These are phyloP conservation scores for Distichodus sexfasciatus DNA, from an alignment of 2,797 vertebrate species.

Conservation along the genomic window DNA sequence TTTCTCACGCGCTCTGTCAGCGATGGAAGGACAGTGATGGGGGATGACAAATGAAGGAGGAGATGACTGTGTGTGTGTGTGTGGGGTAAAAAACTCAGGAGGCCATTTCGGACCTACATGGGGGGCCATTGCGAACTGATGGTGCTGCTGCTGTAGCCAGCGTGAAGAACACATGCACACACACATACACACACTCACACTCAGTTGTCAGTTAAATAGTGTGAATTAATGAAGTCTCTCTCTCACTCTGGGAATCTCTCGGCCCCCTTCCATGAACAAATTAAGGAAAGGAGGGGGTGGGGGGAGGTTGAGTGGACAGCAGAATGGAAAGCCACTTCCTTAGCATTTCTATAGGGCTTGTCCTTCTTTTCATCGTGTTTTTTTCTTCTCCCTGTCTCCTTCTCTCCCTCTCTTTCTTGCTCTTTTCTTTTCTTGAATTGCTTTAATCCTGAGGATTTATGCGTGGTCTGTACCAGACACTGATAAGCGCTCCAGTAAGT, in stretches of 20 bases:
- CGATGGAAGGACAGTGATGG: constrained; percentile 60
- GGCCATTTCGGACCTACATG: constrained; percentile 67
- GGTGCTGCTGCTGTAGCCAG: too few relatives aligned
- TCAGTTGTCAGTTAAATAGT: constrained; percentile 71
- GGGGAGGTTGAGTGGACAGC: constrained; percentile 35
- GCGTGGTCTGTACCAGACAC: constrained; percentile 64
- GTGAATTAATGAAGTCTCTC: constrained; percentile 82
- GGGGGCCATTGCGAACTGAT: constrained; percentile 74
- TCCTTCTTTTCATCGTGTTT: constrained; percentile 73
- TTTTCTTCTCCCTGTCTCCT: constrained; percentile 44
- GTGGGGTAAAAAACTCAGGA: constrained; percentile 64
- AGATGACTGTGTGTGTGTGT: constrained; percentile 67
- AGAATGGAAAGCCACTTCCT: constrained; percentile 71
- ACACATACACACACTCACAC: constrained; percentile 69
- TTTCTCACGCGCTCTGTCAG: constrained; percentile 56
- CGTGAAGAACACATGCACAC: constrained; percentile 72
- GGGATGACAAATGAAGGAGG: constrained; percentile 74
- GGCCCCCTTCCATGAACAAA: constrained; percentile 20
- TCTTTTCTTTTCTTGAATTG: constrained; percentile 63
- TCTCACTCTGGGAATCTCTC: constrained; percentile 75
- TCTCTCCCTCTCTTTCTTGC: constrained; percentile 42
- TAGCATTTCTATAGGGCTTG: constrained; percentile 74
- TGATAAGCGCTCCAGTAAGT: constrained; percentile 65
- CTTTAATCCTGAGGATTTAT: constrained; percentile 75
- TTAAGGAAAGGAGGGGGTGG: background rate